Conservation (phyloP, 1,140 invertebrate genomes). For the Drosophila nasuta region DNA sequence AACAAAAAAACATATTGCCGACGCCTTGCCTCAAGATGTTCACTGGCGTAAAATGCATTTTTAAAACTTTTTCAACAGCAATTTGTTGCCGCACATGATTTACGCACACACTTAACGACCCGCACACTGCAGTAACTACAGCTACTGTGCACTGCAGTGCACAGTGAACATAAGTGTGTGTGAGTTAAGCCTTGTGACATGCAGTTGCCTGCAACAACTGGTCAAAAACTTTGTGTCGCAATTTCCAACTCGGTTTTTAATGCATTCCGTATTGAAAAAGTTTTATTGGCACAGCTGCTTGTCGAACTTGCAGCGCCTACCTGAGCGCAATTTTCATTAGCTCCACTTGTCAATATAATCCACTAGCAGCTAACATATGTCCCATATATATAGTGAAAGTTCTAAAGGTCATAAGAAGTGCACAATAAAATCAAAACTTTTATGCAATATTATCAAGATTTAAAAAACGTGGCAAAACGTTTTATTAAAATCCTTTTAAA, state of each 20-base stretch:
- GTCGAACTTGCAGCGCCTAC: conserved; percentile 32
- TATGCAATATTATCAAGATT: too few relatives aligned
- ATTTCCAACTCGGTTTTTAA: conserved; percentile 73
- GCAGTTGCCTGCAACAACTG: conserved; percentile 41
- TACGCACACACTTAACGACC: conserved; percentile 21
- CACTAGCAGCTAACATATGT: not conserved
- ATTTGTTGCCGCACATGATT: conserved; percentile 71
- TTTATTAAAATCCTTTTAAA: too few relatives aligned
- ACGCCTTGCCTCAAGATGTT: conserved; percentile 34
- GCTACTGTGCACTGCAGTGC: too few relatives aligned
- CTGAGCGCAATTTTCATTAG: conserved; percentile 55
- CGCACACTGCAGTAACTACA: conserved; percentile 9
- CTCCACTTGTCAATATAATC: conserved; percentile 48
- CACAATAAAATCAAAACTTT: too few relatives aligned
- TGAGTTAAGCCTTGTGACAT: conserved; percentile 10
- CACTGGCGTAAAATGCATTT: conserved; percentile 63
- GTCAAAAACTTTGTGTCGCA: conserved; percentile 73
- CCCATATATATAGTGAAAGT: not conserved
- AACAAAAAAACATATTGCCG: conserved; percentile 40
- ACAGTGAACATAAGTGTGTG: not conserved
- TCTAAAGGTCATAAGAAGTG: not conserved
- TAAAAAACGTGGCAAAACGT: too few relatives aligned
- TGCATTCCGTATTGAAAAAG: conserved; percentile 75
- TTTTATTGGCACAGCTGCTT: conserved; percentile 74
- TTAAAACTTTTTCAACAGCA: conserved; percentile 60